Evolutionary conservation across 1,140 invertebrate species (phyloP).

Genomic region (Diachasma alloeum): DNA sequence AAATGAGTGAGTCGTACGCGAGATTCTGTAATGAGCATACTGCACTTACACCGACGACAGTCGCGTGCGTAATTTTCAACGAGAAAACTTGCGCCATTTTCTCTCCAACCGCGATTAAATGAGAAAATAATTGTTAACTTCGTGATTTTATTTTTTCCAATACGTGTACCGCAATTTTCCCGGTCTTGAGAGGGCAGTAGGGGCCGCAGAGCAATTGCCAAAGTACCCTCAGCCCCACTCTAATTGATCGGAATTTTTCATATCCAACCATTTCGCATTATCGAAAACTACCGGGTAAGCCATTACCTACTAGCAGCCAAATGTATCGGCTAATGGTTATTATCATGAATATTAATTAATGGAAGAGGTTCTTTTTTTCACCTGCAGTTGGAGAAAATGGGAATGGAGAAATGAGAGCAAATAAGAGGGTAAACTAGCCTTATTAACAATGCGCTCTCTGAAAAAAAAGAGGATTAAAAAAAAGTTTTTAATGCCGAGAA

Average conservation of each 20-base stretch:
- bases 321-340: constrained; percentile 37
- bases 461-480: background rate
- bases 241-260: constrained; percentile 50
- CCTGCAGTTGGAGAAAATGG: background rate
- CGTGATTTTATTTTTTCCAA: constrained; percentile 10
- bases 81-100: background rate
- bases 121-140: background rate
- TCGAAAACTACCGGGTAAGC: constrained; percentile 27
- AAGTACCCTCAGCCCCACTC: constrained; percentile 23
- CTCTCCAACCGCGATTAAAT: background rate
- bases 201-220: background rate
- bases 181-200: background rate
- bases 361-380: constrained; percentile 11
- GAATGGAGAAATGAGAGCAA: background rate
- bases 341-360: constrained; percentile 46
- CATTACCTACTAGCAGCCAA: constrained; percentile 27
- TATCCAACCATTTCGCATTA: constrained; percentile 40
- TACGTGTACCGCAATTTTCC: background rate
- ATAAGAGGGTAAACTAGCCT: background rate
- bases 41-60: background rate
- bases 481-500: background rate
- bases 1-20: constrained; percentile 42
- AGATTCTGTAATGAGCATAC: background rate
- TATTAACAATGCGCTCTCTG: background rate
- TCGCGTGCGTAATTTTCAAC: background rate